A percentile compares a stretch with the other conserved stretches of the same genome.
Conservation (phyloP, 30 jellyfish, hydroid and myxozoan species). For the Aurelia sp. region DNA sequence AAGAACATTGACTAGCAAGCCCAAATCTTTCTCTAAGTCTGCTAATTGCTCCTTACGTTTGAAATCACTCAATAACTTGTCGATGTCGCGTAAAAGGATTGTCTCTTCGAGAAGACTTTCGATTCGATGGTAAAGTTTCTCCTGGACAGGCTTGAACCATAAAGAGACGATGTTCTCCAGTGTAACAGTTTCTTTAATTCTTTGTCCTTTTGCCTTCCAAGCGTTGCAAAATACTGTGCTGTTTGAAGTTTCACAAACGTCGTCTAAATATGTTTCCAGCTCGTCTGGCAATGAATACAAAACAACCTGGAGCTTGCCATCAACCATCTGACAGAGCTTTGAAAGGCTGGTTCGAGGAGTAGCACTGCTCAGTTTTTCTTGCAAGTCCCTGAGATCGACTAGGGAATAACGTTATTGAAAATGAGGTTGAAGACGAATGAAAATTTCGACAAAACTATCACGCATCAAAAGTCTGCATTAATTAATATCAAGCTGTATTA, state of each 20-base stretch:
- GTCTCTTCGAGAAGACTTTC: slow-evolving; percentile 26
- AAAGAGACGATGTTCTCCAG: not conserved
- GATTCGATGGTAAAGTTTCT: not conserved
- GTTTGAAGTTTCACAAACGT: not conserved
- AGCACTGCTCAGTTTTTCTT: too few relatives aligned
- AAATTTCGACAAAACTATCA: too few relatives aligned
- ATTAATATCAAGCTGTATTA: too few relatives aligned
- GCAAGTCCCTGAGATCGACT: too few relatives aligned
- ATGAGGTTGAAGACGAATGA: too few relatives aligned
- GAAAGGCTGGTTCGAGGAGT: too few relatives aligned
- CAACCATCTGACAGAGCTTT: too few relatives aligned
- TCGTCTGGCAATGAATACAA: slow-evolving; percentile 12
- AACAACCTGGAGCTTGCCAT: slow-evolving; percentile 1
- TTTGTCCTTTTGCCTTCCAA: slow-evolving; percentile 10
- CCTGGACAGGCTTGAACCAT: slow-evolving; percentile 8
- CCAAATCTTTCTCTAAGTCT: slow-evolving; percentile 8
- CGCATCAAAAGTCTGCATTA: too few relatives aligned
- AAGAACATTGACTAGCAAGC: not conserved
- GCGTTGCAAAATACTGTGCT: slow-evolving; percentile 12
- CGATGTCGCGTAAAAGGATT: slow-evolving; percentile 2
- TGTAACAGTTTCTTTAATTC: not conserved
- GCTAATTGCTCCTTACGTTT: not conserved
- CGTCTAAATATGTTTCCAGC: not conserved
- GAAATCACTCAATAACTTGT: slow-evolving; percentile 4
- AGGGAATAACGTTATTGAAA: too few relatives aligned